Percentiles rank a stretch among this genome's conserved stretches.
phyloP scores from a whole-genome alignment of 2,888 invertebrate genomes.

The Nomada flava region DNA sequence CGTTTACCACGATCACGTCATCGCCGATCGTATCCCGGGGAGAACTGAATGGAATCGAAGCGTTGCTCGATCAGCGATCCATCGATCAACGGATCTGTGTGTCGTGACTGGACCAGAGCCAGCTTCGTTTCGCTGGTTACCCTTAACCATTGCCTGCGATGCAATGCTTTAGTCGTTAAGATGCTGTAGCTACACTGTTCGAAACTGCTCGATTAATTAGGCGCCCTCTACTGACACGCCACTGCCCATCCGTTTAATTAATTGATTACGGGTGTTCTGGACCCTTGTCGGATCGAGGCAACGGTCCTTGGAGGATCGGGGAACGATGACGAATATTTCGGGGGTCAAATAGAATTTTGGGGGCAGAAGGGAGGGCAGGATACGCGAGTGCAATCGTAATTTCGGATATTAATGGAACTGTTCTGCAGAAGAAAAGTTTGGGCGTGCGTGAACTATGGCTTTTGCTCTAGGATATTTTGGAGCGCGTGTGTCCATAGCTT shows the following conservation, averaged over 20 bases:
- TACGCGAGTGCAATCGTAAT: too few species aligned
- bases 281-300: conserved; percentile 24
- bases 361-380: not conserved
- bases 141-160: conserved; percentile 60
- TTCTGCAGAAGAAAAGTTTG: too few species aligned
- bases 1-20: conserved; percentile 53
- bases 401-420: not conserved
- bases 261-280: conserved; percentile 53
- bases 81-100: conserved; percentile 34
- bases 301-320: not conserved
- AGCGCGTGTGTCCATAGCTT: too few species aligned
- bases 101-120: not conserved
- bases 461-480: too few species aligned
- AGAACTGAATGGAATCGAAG: conserved; percentile 13
- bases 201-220: conserved; percentile 73
- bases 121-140: conserved; percentile 39
- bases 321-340: conserved; percentile 20
- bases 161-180: conserved; percentile 71
- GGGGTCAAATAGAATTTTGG: not conserved
- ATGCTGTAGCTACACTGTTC: conserved; percentile 80
- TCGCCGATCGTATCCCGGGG: conserved; percentile 44
- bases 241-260: conserved; percentile 60
- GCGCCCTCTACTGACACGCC: conserved; percentile 56
- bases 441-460: not conserved
- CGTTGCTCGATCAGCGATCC: conserved; percentile 47